Conservation (phyloP, 1,140 invertebrate genomes). For the Battus philenor region DNA sequence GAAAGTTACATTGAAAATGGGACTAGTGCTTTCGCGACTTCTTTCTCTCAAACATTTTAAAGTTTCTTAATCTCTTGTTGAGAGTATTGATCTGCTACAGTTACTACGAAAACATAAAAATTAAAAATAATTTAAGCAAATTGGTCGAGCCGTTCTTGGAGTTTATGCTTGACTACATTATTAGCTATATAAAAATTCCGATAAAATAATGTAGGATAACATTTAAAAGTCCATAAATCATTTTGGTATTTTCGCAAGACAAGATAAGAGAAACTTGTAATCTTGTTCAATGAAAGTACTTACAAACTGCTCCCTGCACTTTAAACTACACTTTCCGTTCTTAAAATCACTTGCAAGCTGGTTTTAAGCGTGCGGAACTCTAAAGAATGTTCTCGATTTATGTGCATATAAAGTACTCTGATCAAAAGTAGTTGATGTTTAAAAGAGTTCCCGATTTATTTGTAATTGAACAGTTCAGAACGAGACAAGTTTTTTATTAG, state of each 20-base stretch:
- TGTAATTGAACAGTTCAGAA: no score
- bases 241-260: neutral
- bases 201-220: neutral
- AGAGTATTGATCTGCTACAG: no score
- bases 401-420: slow-evolving; percentile 33
- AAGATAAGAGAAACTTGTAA: slow-evolving; percentile 11
- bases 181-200: neutral
- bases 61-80: no score
- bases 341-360: slow-evolving; percentile 20
- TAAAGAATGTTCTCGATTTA: slow-evolving; percentile 34
- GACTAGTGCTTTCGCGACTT: no score
- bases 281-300: slow-evolving; percentile 23
- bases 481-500: no score
- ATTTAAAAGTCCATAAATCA: neutral
- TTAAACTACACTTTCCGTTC: slow-evolving; percentile 12
- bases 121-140: neutral
- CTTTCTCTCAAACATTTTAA: no score
- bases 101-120: no score
- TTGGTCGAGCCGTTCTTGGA: no score
- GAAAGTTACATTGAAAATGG: no score
- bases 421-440: slow-evolving; percentile 19
- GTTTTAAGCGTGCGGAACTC: slow-evolving; percentile 35
- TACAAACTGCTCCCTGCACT: slow-evolving; percentile 18
- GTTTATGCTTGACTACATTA: no score
- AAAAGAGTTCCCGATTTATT: slow-evolving; percentile 3